phyloP scores from a whole-genome alignment of 2,888 invertebrate genomes.

The Melitaea athalia region DNA sequence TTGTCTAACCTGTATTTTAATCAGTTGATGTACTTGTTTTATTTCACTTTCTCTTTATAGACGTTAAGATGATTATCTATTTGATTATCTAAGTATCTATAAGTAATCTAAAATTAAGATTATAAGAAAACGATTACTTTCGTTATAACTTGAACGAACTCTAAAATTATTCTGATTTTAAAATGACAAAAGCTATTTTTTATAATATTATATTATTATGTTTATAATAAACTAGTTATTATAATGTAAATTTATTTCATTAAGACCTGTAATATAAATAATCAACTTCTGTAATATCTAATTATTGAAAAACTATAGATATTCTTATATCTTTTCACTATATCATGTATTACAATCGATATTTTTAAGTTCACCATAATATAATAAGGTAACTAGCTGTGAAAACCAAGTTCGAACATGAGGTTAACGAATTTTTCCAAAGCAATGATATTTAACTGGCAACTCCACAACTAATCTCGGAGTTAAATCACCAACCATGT shows the following conservation, averaged over 20 bases:
- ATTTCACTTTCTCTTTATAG: background rate
- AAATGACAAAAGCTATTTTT: too few relatives aligned
- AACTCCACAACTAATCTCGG: background rate
- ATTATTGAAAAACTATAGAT: too few relatives aligned
- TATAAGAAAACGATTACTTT: slow-evolving; percentile 11
- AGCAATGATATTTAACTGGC: background rate
- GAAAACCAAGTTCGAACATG: background rate
- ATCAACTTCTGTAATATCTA: too few relatives aligned
- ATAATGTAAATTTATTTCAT: too few relatives aligned
- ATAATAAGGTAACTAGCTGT: too few relatives aligned
- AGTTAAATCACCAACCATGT: background rate
- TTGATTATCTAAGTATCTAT: too few relatives aligned
- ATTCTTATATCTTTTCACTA: too few relatives aligned
- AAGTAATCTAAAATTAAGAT: slow-evolving; percentile 15
- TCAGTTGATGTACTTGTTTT: background rate
- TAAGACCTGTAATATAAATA: too few relatives aligned
- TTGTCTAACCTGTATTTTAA: slow-evolving; percentile 1
- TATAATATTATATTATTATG: too few relatives aligned
- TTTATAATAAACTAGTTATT: too few relatives aligned
- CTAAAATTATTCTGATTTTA: too few relatives aligned
- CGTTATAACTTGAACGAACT: background rate
- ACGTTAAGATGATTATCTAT: slow-evolving; percentile 16
- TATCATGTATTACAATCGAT: too few relatives aligned
- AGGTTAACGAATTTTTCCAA: background rate
- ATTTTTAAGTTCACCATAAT: background rate